A percentile compares a stretch with the other conserved stretches of the same genome.
Evolutionary conservation across 2,797 vertebrate genomes (phyloP).

Genomic region (Betta splendens): DNA sequence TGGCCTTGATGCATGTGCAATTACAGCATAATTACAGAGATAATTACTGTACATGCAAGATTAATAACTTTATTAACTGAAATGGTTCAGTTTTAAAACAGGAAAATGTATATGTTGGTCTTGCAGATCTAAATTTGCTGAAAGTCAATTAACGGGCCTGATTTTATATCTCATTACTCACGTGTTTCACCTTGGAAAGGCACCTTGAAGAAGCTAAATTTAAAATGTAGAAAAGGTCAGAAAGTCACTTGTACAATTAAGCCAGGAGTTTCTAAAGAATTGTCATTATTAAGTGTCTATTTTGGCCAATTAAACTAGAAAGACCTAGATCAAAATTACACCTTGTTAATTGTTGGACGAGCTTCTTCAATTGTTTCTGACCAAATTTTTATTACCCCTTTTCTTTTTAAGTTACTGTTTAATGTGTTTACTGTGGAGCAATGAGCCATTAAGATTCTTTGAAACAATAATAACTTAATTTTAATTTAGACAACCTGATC

Average conservation of each 20-base stretch:
- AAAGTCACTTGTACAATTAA: conserved; percentile 84
- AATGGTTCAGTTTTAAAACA: conserved; percentile 81
- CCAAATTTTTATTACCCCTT: conserved; percentile 37
- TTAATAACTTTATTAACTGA: conserved; percentile 86
- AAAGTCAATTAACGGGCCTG: conserved; percentile 85
- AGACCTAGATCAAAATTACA: conserved; percentile 62
- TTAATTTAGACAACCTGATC: conserved; percentile 69
- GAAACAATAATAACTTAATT: conserved; percentile 75
- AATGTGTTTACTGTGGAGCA: conserved; percentile 49
- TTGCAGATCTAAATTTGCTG: conserved; percentile 80
- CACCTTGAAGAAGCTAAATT: conserved; percentile 86
- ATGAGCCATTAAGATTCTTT: conserved; percentile 59
- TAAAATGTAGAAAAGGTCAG: conserved; percentile 86
- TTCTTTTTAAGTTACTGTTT: conserved; percentile 7
- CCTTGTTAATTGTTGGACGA: conserved; percentile 55
- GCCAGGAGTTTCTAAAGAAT: conserved; percentile 74
- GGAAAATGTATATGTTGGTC: conserved; percentile 79
- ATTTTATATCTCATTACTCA: conserved; percentile 86
- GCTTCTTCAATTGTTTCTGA: conserved; percentile 62
- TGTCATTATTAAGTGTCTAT: conserved; percentile 70
- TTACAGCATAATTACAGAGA: conserved; percentile 85
- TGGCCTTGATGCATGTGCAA: conserved; percentile 85
- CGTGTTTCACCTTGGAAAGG: conserved; percentile 83
- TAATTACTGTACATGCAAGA: conserved; percentile 85
- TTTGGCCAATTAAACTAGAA: conserved; percentile 63